Evolutionary conservation across 2,888 invertebrate species (phyloP).

Genomic region (Chelonus formosanus): DNA sequence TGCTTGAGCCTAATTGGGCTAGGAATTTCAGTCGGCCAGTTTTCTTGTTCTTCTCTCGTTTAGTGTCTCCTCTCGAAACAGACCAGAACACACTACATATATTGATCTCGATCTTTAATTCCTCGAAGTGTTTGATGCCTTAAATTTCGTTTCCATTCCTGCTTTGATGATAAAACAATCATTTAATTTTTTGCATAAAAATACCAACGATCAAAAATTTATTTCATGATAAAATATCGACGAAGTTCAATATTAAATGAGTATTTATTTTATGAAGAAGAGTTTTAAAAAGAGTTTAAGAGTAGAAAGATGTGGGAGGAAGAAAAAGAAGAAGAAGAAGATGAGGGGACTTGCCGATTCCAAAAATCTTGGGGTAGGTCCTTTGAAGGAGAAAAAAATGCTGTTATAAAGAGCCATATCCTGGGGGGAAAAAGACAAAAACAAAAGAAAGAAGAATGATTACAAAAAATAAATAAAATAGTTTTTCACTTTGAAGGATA

Average conservation of each 20-base stretch:
- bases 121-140: conserved; percentile 11
- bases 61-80: not conserved
- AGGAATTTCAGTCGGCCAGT: conserved; percentile 52
- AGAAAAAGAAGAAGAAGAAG: conserved; percentile 26
- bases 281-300: conserved; percentile 32
- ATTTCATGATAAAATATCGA: not conserved
- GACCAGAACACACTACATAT: not conserved
- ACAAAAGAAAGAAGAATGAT: conserved; percentile 36
- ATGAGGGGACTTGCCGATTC: conserved; percentile 49
- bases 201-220: not conserved
- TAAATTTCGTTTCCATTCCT: conserved; percentile 32
- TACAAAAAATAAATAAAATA: conserved; percentile 30
- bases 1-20: conserved; percentile 55
- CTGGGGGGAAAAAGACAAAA: conserved; percentile 42
- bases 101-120: conserved; percentile 31
- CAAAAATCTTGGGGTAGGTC: conserved; percentile 58
- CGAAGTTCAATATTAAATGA: conserved; percentile 1
- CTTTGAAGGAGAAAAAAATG: conserved; percentile 50
- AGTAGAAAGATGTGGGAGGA: conserved; percentile 28
- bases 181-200: no score
- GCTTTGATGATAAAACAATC: not conserved
- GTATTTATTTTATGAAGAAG: conserved; percentile 26
- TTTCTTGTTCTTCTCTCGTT: conserved; percentile 1
- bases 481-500: not conserved
- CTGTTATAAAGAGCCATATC: conserved; percentile 47